These are phyloP conservation scores for Desmophyllum pertusum DNA, from an alignment of 92 coral and sea anemone genomes.

Conservation along the genomic window DNA sequence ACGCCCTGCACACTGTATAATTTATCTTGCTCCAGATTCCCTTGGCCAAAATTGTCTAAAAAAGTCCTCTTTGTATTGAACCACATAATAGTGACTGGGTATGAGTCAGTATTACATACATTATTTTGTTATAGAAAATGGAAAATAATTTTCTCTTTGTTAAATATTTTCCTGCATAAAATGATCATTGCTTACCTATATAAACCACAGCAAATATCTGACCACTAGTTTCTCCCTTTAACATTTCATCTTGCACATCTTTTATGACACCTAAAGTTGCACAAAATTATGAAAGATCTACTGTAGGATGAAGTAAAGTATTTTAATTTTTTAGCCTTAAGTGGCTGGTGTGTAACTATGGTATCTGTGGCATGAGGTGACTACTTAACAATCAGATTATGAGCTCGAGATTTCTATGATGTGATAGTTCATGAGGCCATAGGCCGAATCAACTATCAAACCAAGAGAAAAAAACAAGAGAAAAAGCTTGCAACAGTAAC, in stretches of 20 bases:
- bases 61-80: no score
- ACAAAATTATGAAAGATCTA: not conserved
- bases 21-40: no score
- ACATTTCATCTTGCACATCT: conserved; percentile 80
- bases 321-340: not conserved
- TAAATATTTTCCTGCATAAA: not conserved
- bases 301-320: not conserved
- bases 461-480: no score
- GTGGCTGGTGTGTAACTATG: not conserved
- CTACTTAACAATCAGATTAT: no score
- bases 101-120: no score
- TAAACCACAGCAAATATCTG: conserved; percentile 91
- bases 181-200: conserved; percentile 65
- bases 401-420: no score
- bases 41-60: no score
- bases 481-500: no score
- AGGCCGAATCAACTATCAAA: no score
- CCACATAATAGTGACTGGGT: no score
- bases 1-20: no score
- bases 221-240: conserved; percentile 65
- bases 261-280: conserved; percentile 46
- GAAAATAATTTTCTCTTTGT: not conserved
- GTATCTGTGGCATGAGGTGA: not conserved
- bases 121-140: not conserved
- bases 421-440: no score